Base-by-base conservation (phyloP, 1,140 invertebrate species). In the Bombus fervidus region DNA sequence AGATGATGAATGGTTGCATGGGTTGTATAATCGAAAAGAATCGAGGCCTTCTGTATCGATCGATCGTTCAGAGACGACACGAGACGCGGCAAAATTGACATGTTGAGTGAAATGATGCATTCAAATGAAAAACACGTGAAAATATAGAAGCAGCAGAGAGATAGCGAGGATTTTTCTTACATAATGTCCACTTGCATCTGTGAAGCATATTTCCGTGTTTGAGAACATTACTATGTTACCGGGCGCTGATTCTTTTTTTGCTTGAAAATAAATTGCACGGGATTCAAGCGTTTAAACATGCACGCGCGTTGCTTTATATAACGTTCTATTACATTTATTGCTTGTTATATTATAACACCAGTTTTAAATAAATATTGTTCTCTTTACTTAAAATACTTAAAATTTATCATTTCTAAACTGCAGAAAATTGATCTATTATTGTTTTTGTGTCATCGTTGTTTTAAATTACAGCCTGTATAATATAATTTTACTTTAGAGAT, bases 1-100 rank as follows among this genome's bases (percentile, higher is more conserved):
- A 28, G 12, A 22, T 62, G 68, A 76, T 41, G 37, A 37, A 73
- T 59, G 41, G 66, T 57, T 74, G 53, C 66, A 73, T 25, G 3
- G 53, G 59, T n/a, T 13, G 59, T 62, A 28, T 80, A 86, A 77
- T 87, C 83, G 43, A 77, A 77, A 39, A 76, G 78, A 69, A 39
- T 41, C 77, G 41, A 74, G 4, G 8, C 22, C 10, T 22, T 22
- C 13, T 37, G 22, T 41, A 18, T 62, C 37, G 66, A 43, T 6
- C 34, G 34, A 83, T 77, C 13, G n/a, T 69, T 15, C n/a, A 22
- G 57, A 25, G 15, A 25, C 15, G 57, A 22, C 47, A n/a, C 15
- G 31, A 53, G 47, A 34, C 39, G 41, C 31, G 77, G 15, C 12
- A 72, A 80, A 34, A 80, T 62, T 57, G 53, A 25, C 64, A 53